A percentile compares a stretch with the other conserved stretches of the same genome.
Conservation (phyloP, 2,888 invertebrate genomes). For the Cataglyphis livida region DNA sequence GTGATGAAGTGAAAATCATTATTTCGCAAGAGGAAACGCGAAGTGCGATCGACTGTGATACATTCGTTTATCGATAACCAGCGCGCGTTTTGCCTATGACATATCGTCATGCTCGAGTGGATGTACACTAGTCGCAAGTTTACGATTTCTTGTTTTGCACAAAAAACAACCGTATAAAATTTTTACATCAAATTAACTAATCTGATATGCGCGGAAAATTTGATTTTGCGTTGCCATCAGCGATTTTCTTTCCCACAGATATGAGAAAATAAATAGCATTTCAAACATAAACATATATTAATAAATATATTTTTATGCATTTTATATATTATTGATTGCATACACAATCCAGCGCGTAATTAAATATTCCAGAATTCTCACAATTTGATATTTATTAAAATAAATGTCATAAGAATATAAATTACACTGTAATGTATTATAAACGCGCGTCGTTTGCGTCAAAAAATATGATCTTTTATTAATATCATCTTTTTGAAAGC, state of each 20-base stretch:
- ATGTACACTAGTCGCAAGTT: not conserved
- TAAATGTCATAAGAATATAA: conserved; percentile 12
- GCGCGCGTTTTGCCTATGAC: conserved; percentile 18
- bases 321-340: not conserved
- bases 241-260: not conserved
- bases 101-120: not conserved
- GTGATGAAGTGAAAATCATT: conserved; percentile 47
- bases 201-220: not conserved
- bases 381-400: conserved; percentile 37
- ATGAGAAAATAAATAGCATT: not conserved
- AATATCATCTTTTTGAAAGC: not conserved
- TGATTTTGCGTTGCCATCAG: not conserved
- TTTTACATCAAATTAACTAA: not conserved
- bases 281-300: not conserved
- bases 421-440: not conserved
- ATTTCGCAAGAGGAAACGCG: conserved; percentile 21
- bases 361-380: not conserved
- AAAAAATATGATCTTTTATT: not conserved
- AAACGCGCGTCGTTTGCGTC: conserved; percentile 4
- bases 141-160: not conserved
- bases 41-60: conserved; percentile 49
- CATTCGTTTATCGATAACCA: conserved; percentile 38
- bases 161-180: not conserved
- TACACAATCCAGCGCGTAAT: not conserved
- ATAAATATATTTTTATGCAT: not conserved